These are phyloP conservation scores for Brachymystax lenok DNA, from an alignment of 2,797 vertebrate species.

Conservation along the genomic window DNA sequence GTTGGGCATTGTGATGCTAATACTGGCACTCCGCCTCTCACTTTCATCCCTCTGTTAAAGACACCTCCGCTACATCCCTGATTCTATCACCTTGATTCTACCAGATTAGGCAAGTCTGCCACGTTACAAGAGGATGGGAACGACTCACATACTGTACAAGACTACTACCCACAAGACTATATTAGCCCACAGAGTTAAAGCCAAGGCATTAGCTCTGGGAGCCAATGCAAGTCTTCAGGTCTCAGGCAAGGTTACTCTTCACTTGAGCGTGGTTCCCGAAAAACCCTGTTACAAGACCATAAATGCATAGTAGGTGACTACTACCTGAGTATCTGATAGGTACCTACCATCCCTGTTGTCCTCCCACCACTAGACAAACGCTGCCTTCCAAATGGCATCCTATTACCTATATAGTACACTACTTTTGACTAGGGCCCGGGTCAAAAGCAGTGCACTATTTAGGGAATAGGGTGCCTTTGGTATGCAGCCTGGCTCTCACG, in stretches of 20 bases:
- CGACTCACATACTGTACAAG: neutral
- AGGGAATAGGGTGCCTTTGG: too few species aligned
- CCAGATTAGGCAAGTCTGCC: too few species aligned
- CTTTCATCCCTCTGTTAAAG: conserved; percentile 18
- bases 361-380: neutral
- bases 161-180: neutral
- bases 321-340: neutral
- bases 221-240: neutral
- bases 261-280: neutral
- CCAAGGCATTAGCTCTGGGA: neutral
- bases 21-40: conserved; percentile 18
- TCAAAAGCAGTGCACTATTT: too few species aligned
- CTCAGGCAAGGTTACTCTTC: neutral
- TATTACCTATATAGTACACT: neutral
- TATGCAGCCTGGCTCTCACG: too few species aligned
- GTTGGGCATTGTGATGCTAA: conserved; percentile 54
- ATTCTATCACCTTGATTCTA: conserved; percentile 23
- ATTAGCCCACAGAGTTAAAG: neutral
- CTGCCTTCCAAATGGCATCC: neutral
- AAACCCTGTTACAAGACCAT: neutral
- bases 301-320: neutral
- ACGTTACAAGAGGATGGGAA: neutral
- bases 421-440: too few species aligned
- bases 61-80: conserved; percentile 20
- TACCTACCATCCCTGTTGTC: neutral